Evolutionary conservation across 2,888 invertebrate species (phyloP), one percentile per base, ranked within the genome.

Genomic region (Polydrusus cervinus): DNA sequence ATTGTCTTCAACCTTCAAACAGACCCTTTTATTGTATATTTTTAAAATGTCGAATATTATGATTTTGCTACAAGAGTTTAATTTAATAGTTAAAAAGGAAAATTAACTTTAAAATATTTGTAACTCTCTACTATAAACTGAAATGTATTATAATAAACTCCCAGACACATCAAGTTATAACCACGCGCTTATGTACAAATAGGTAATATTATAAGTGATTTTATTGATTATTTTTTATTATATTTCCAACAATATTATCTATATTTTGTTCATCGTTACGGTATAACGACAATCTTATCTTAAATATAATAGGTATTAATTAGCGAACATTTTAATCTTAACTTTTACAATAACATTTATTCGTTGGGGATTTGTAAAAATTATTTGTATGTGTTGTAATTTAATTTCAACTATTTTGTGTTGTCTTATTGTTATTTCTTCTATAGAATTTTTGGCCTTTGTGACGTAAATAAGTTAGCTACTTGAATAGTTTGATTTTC

Each of bases 271-370:
- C 45, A 34, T 69, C 61, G 47, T 61, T 69, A 49, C 38, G 69
- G 13, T 60, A 16, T 38, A 60, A 69, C 18, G 47, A 61, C 49
- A 69, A 69, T 69, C 69, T 69, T 49, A 69, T 69, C 69, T 49
- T n/a, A 7, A 49, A 57, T 60, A 10, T 69, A 60, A 38, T 57
- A 34, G 18, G 34, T 45, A 25, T 38, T 60, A 60, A 60, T 60
- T 60, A 60, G 5, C 38, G 16, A 60, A 60, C 57, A 38, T 60
- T 60, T 16, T 38, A 38, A 38, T 38, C 57, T 60, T 16, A 60
- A 40, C 18, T 9, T 60, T 60, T 40, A 38, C 57, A 60, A 60
- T 60, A 60, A 60, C 38, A 38, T 40, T 60, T 60, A 60, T 38
- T 40, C 38, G 18, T 16, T 18, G n/a, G 7, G 38, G 38, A 60